phyloP scores from a whole-genome alignment of 2,888 invertebrate genomes.

The Fragum sueziense region DNA sequence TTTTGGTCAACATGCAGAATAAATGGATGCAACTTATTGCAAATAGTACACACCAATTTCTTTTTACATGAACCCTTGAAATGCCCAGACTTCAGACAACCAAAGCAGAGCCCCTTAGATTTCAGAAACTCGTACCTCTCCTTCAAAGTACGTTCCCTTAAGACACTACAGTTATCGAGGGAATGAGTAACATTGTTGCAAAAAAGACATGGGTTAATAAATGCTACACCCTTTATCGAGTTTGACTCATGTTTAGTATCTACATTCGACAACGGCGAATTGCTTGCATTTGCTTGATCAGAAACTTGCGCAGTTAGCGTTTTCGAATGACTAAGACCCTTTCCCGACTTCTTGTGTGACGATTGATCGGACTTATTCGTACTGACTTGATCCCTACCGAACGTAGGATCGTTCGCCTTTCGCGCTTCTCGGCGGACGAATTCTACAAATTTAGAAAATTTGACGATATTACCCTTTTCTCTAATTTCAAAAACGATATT shows the following conservation, averaged over 20 bases:
- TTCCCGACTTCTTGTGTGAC: background rate
- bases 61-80: background rate
- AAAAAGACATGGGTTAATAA: background rate
- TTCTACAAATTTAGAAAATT: background rate
- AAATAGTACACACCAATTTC: background rate
- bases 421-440: background rate
- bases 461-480: background rate
- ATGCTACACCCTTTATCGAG: background rate
- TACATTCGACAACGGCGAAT: background rate
- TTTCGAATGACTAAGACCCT: background rate
- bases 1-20: background rate
- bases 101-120: constrained; percentile 35
- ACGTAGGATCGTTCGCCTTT: background rate
- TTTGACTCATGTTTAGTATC: background rate
- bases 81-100: background rate
- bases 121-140: constrained; percentile 29
- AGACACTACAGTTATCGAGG: background rate
- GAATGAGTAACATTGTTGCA: background rate
- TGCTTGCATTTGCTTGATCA: background rate
- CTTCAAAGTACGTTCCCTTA: background rate
- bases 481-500: background rate
- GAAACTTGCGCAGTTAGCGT: background rate
- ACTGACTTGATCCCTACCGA: background rate
- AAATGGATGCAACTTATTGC: background rate
- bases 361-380: background rate